Percentiles rank a stretch among this genome's conserved stretches.
phyloP scores from a whole-genome alignment of 1,140 invertebrate species.

The Tetragonula clypearis region DNA sequence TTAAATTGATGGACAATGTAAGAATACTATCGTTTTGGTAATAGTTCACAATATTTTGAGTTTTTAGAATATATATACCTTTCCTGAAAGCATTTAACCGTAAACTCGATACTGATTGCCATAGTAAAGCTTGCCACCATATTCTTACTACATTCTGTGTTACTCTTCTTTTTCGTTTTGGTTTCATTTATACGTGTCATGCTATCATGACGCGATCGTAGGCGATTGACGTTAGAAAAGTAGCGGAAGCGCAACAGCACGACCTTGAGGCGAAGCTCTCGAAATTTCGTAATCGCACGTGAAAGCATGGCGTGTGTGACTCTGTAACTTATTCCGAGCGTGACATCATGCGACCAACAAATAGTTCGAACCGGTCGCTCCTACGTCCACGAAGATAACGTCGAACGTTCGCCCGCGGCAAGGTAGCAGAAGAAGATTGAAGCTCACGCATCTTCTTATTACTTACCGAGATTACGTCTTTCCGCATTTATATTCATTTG shows the following conservation, averaged over 20 bases:
- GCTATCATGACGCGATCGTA: not conserved
- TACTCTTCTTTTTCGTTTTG: too few relatives aligned
- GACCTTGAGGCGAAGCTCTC: conserved; percentile 61
- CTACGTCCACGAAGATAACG: conserved; percentile 38
- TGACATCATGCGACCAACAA: conserved; percentile 72
- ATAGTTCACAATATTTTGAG: too few relatives aligned
- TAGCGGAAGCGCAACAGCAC: conserved; percentile 15
- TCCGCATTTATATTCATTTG: not conserved
- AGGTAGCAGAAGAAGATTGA: conserved; percentile 69
- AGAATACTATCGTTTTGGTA: too few relatives aligned
- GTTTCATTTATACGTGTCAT: too few relatives aligned
- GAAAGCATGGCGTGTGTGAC: conserved; percentile 52
- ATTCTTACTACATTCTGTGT: too few relatives aligned
- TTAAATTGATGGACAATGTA: too few relatives aligned
- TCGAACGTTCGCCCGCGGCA: conserved; percentile 69
- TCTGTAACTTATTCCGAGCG: conserved; percentile 72
- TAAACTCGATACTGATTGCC: too few relatives aligned
- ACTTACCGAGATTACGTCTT: not conserved
- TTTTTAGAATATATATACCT: too few relatives aligned
- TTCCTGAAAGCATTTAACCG: too few relatives aligned
- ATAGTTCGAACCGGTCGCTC: conserved; percentile 70
- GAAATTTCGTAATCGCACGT: conserved; percentile 72
- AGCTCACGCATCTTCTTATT: conserved; percentile 35
- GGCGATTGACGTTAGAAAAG: not conserved
- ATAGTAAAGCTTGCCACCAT: too few relatives aligned